Evolutionary conservation across 1,140 invertebrate genomes (phyloP), one percentile per base, ranked within the genome.

Genomic region (Diorhabda carinulata): DNA sequence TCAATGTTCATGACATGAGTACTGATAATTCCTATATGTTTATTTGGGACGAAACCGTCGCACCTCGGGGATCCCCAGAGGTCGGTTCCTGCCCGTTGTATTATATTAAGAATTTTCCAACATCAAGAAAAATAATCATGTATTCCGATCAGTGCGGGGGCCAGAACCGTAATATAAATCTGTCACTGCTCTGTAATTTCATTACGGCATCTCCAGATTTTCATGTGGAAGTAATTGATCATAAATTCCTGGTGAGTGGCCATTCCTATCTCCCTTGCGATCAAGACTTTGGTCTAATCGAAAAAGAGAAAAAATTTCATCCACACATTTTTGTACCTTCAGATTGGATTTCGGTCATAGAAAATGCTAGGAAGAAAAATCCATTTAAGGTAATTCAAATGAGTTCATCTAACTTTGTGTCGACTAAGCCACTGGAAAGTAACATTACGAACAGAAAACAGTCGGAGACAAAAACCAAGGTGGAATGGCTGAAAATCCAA

Each of bases 191-290:
- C 4, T 74, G 72, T 58, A 45, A 70, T 9, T 63, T 64, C 43
- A 64, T 74, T 41, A 60, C 66, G 3, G 57, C 68, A 9, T 61
- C 52, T 45, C 44, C 43, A 57, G 52, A 65, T 5, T 68, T 58
- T 57, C 58, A n/a, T 58, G 57, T 71, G 3, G 64, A 74, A 44
- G 25, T 68, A 67, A 71, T 74, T 41, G 47, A 74, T 66, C 68
- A 76, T 61, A 76, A 74, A 63, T 76, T 73, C 70, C 64, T 72
- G 44, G 68, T 73, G 8, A 70, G 67, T 45, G 73, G 72, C 10
- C 72, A 70, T 57, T 68, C 68, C 42, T 73, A 69, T 45, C 57
- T 71, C 66, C 70, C 72, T n/a, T 73, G 67, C 65, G 68, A 73
- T 57, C 70, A 67, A 66, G 67, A 73, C 65, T 73, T 73, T 57